Base-by-base conservation (phyloP, 2,797 vertebrate species). In the Scarus forsteni region DNA sequence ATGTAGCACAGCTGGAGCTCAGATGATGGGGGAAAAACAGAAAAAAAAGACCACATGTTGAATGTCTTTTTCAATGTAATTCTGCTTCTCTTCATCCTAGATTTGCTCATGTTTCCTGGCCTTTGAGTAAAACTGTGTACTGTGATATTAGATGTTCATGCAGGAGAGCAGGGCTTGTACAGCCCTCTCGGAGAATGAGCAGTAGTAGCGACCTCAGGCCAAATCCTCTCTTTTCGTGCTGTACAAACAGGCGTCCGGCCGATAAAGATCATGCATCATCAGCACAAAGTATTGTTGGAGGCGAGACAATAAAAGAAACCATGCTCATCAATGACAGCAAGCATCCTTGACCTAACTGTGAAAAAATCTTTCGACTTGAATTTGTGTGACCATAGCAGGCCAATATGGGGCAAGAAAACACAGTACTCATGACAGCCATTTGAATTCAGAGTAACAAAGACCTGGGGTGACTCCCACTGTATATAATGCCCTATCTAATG, bases 251-350 rank as follows among this genome's bases (percentile, higher is more conserved):
- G 87, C 89, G 73, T 85, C 85, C 87, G 83, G 89, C 71, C 44
- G 87, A 93, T 92, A 94, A 91, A 92, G 92, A 92, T 93, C 89
- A 42, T 64, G 92, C 91, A 75, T 71, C 83, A 88, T 94, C 93
- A 94, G 92, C 92, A 92, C 86, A 93, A 93, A 87, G 91, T 85
- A 92, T 94, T 94, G 91, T 93, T 90, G 73, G 79, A 83, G 63
- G 82, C 70, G 78, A 90, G 86, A 93, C 89, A 92, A 92, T 91
- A 92, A 92, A 91, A 91, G 85, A 93, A 93, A 92, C 85, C 7
- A 12, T 64, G 42, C 83, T 87, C 88, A 88, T 91, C 83, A 89
- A 85, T 92, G 92, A 92, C 89, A 93, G 93, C 91, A 92, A 83
- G 87, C 84, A 91, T 91, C 90, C 88, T 93, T 93, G 84, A 92